Evolutionary conservation across 2,113 vertebrate species (phyloP).

Genomic region (Labeo catla): DNA sequence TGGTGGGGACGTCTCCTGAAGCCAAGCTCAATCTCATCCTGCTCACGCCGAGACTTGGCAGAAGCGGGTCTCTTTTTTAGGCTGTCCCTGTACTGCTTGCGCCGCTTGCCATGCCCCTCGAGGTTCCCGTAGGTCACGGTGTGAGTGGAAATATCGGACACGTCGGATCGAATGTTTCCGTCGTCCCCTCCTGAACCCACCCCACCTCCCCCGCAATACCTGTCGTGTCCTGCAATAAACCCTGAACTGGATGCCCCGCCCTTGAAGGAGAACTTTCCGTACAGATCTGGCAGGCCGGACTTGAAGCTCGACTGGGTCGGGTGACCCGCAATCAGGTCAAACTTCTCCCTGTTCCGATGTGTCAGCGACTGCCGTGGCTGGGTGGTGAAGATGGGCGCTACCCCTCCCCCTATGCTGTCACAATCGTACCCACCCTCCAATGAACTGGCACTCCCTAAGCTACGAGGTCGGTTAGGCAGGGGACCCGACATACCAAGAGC

Average conservation of each 20-base stretch:
- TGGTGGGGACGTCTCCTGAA: constrained; percentile 90
- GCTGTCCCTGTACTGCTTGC: constrained; percentile 98
- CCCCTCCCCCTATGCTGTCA: constrained; percentile 87
- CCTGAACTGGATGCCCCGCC: constrained; percentile 82
- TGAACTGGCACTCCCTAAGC: constrained; percentile 96
- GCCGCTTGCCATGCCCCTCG: constrained; percentile 90
- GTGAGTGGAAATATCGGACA: constrained; percentile 98
- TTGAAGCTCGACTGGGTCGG: constrained; percentile 83
- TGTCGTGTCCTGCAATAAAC: constrained; percentile 82
- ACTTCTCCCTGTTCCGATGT: constrained; percentile 81
- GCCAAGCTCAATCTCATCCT: constrained; percentile 94
- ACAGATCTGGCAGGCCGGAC: constrained; percentile 85
- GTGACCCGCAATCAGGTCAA: constrained; percentile 90
- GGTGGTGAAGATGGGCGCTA: constrained; percentile 88
- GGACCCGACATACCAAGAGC: constrained; percentile 81
- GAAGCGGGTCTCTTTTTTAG: constrained; percentile 97
- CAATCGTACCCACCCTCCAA: constrained; percentile 95
- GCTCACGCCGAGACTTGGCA: constrained; percentile 92
- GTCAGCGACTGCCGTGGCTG: constrained; percentile 89
- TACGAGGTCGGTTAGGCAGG: constrained; percentile 82
- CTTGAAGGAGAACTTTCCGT: constrained; percentile 98
- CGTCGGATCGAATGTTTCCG: constrained; percentile 91
- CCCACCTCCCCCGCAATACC: constrained; percentile 78
- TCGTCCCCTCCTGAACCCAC: constrained; percentile 83
- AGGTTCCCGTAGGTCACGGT: constrained; percentile 98